Evolutionary conservation across 2,113 vertebrate species (phyloP).

Genomic region (Ameiurus melas): DNA sequence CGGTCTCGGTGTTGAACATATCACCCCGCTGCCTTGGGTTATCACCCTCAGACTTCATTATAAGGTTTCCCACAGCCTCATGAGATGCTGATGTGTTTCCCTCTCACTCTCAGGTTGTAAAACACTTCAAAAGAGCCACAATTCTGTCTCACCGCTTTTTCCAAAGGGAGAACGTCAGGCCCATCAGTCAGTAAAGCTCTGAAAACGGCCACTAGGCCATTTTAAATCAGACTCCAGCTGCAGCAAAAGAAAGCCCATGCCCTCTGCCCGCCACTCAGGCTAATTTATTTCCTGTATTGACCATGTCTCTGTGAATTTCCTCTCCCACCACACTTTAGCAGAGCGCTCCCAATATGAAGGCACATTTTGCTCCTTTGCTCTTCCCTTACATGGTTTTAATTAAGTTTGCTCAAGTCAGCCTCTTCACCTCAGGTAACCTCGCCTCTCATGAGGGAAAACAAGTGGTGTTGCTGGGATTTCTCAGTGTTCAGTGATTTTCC

Average conservation of each 20-base stretch:
- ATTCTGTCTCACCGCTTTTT: neutral
- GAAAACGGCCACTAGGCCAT: neutral
- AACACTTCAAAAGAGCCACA: conserved; percentile 24
- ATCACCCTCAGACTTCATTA: conserved; percentile 42
- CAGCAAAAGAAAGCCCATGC: neutral
- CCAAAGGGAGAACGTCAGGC: neutral
- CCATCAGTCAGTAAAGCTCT: neutral
- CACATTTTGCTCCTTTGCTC: conserved; percentile 20
- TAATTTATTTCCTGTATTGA: conserved; percentile 50
- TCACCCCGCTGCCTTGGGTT: conserved; percentile 14
- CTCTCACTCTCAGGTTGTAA: conserved; percentile 3
- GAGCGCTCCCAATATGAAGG: conserved; percentile 24
- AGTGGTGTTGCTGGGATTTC: conserved; percentile 28
- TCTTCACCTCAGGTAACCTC: conserved; percentile 36
- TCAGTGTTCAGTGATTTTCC: conserved; percentile 10
- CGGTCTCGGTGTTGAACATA: neutral
- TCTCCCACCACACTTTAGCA: conserved; percentile 16
- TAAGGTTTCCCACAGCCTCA: conserved; percentile 14
- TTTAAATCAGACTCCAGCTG: conserved; percentile 32
- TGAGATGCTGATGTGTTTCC: conserved; percentile 26
- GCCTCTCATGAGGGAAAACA: conserved; percentile 35
- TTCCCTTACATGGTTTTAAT: conserved; percentile 45
- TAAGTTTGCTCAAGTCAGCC: conserved; percentile 18
- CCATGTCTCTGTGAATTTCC: conserved; percentile 18
- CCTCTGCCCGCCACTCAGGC: conserved; percentile 13